phyloP scores from a whole-genome alignment of 1,140 invertebrate species.

The Musca domestica region DNA sequence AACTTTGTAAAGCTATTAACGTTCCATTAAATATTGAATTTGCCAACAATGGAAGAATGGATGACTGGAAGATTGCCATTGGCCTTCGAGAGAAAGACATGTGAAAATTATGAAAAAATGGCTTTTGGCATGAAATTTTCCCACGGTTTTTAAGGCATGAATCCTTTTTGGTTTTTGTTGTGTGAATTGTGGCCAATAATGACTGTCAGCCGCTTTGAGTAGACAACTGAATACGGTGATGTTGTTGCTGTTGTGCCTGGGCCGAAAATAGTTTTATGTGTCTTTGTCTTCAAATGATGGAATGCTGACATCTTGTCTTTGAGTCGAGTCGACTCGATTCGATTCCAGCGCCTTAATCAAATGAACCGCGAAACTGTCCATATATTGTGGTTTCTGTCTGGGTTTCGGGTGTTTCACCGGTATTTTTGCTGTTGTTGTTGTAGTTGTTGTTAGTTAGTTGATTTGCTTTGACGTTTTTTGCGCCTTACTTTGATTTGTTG shows the following conservation, averaged over 20 bases:
- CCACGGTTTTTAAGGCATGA: background rate
- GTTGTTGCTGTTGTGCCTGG: too few relatives aligned
- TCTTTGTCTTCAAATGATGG: constrained; percentile 1
- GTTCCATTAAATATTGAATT: constrained; percentile 12
- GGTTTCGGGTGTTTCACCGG: too few relatives aligned
- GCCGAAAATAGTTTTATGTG: background rate
- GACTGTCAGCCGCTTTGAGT: too few relatives aligned
- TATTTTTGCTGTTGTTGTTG: too few relatives aligned
- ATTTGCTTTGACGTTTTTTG: too few relatives aligned
- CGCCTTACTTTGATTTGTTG: too few relatives aligned
- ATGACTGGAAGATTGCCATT: too few relatives aligned
- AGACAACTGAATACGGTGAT: too few relatives aligned
- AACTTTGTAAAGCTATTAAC: constrained; percentile 11
- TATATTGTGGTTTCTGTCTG: background rate
- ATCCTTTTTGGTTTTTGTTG: background rate
- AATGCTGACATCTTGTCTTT: constrained; percentile 8
- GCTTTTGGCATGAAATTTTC: background rate
- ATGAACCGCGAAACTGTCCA: constrained; percentile 1
- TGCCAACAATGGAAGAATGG: background rate
- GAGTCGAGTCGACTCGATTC: background rate
- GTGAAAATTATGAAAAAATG: constrained; percentile 4
- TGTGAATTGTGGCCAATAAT: too few relatives aligned
- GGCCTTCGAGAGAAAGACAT: background rate
- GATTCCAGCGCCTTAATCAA: constrained; percentile 3
- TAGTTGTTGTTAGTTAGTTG: too few relatives aligned